Evolutionary conservation across 2,113 vertebrate genomes (phyloP).

Genomic region (Athene cunicularia): DNA sequence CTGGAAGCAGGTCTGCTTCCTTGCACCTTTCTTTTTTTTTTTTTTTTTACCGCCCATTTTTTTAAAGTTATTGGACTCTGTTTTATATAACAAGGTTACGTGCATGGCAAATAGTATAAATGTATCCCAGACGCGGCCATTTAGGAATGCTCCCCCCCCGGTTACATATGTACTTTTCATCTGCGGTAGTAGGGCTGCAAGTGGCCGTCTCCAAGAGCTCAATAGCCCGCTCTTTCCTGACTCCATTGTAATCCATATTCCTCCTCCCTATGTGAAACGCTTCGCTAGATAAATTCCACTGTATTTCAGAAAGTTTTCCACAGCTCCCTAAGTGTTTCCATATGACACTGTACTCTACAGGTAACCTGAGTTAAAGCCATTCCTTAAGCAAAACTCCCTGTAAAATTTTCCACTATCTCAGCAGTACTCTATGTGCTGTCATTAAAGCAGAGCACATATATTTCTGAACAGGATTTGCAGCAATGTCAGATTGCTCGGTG

Average conservation of each 20-base stretch:
- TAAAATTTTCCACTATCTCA: slow-evolving; percentile 79
- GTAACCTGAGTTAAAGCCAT: slow-evolving; percentile 79
- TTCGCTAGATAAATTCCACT: slow-evolving; percentile 69
- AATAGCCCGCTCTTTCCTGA: slow-evolving; percentile 36
- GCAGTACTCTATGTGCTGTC: slow-evolving; percentile 75
- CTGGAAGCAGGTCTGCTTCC: slow-evolving; percentile 43
- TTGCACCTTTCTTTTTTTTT: slow-evolving; percentile 27
- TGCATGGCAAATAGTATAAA: slow-evolving; percentile 65
- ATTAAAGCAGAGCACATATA: slow-evolving; percentile 68
- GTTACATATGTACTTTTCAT: slow-evolving; percentile 62
- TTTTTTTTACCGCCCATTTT: neutral
- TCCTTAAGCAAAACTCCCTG: slow-evolving; percentile 71
- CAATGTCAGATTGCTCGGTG: slow-evolving; percentile 52
- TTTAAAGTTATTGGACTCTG: slow-evolving; percentile 53
- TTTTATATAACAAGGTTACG: slow-evolving; percentile 61
- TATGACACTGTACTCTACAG: slow-evolving; percentile 76
- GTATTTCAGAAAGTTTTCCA: slow-evolving; percentile 81
- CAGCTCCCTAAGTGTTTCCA: slow-evolving; percentile 80
- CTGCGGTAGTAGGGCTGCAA: neutral
- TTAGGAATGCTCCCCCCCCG: slow-evolving; percentile 38
- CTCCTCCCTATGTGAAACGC: slow-evolving; percentile 55
- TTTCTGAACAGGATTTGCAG: slow-evolving; percentile 61
- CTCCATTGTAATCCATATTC: slow-evolving; percentile 66
- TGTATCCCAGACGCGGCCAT: slow-evolving; percentile 53
- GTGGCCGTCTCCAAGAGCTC: slow-evolving; percentile 14